Conservation (phyloP, 2,797 vertebrate species). For the Phrynocephalus guinanensis region DNA sequence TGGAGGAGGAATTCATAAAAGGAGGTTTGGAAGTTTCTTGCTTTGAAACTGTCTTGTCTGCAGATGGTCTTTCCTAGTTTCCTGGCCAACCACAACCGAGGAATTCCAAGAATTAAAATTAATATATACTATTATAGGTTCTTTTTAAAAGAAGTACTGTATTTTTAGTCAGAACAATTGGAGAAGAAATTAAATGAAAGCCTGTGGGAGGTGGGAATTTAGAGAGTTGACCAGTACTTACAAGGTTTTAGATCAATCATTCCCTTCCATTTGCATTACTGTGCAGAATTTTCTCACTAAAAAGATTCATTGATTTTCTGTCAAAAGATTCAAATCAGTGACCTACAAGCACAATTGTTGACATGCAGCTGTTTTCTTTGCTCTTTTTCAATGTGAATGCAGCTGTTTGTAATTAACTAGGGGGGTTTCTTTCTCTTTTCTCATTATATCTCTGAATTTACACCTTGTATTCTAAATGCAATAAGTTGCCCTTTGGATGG, state of each 20-base stretch:
- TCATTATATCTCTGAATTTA: constrained; percentile 77
- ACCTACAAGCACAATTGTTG: constrained; percentile 86
- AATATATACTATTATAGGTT: background rate
- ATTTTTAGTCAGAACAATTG: background rate
- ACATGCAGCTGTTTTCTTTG: constrained; percentile 58
- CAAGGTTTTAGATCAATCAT: background rate
- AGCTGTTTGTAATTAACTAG: constrained; percentile 77
- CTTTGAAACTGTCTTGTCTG: background rate
- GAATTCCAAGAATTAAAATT: rapidly evolving
- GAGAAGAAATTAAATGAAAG: background rate
- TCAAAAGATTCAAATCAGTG: constrained; percentile 51
- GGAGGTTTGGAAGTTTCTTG: background rate
- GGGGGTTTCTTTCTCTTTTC: constrained; percentile 44
- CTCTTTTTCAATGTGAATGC: constrained; percentile 79
- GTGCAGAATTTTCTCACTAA: constrained; percentile 45
- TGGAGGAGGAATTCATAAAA: too few relatives aligned
- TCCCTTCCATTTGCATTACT: constrained; percentile 13
- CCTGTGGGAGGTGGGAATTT: background rate
- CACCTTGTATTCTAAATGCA: constrained; percentile 95
- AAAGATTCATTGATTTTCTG: constrained; percentile 12
- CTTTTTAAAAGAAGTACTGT: background rate
- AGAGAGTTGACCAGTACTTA: background rate
- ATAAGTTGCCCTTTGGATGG: constrained; percentile 87
- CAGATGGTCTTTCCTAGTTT: background rate
- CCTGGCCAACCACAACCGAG: rapidly evolving